Conservation (phyloP, 2,797 vertebrate genomes). For the Gadopsis marmoratus region DNA sequence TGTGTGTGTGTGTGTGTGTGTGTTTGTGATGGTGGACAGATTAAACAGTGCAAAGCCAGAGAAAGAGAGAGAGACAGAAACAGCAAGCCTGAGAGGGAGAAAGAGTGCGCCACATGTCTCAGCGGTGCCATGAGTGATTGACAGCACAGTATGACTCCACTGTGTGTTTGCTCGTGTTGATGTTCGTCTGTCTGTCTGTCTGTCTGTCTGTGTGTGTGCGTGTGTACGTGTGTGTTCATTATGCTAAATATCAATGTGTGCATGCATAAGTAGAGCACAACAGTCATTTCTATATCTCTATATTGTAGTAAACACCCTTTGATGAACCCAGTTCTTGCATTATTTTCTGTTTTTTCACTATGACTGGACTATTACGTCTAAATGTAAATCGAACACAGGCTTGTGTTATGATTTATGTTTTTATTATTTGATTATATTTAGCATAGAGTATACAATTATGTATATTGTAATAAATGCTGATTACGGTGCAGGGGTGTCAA, state of each 20-base stretch:
- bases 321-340: constrained; percentile 43
- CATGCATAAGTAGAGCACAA: constrained; percentile 41
- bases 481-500: background rate
- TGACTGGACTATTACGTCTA: constrained; percentile 57
- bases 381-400: constrained; percentile 20
- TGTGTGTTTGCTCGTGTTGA: constrained; percentile 38
- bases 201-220: constrained; percentile 15
- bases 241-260: constrained; percentile 52
- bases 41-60: constrained; percentile 42
- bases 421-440: constrained; percentile 1
- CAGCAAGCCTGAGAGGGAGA: constrained; percentile 31
- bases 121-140: constrained; percentile 52
- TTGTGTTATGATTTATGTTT: constrained; percentile 1
- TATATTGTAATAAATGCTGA: background rate
- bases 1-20: constrained; percentile 7
- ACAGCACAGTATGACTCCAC: constrained; percentile 35
- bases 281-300: constrained; percentile 73
- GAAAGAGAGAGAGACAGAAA: constrained; percentile 30
- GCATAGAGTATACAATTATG: background rate
- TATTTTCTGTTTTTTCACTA: constrained; percentile 62
- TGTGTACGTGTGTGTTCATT: constrained; percentile 34
- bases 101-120: constrained; percentile 46
- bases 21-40: constrained; percentile 41
- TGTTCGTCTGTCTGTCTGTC: constrained; percentile 25
- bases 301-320: constrained; percentile 62